Conservation (phyloP, 1,140 invertebrate species). For the Monochamus saltuarius region DNA sequence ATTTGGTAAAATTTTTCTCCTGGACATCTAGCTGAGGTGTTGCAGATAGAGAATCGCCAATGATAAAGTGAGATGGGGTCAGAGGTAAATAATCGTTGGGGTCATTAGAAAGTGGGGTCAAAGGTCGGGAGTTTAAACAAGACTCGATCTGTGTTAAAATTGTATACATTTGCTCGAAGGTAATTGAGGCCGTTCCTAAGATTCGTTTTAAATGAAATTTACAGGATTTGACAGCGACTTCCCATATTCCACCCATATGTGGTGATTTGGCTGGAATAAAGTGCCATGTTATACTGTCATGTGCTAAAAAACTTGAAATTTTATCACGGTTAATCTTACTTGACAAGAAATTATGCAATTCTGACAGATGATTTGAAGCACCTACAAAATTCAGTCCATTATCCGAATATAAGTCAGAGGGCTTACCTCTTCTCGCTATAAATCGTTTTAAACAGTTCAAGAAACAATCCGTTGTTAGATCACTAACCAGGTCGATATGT, state of each 20-base stretch:
- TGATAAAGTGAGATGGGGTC: slow-evolving; percentile 40
- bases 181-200: slow-evolving; percentile 9
- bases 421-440: slow-evolving; percentile 42
- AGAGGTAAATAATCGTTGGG: slow-evolving; percentile 23
- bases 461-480: slow-evolving; percentile 47
- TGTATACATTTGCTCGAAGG: slow-evolving; percentile 29
- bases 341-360: neutral
- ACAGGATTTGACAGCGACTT: slow-evolving; percentile 5
- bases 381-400: slow-evolving; percentile 50
- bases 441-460: slow-evolving; percentile 47
- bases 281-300: slow-evolving; percentile 35
- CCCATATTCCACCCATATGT: slow-evolving; percentile 28
- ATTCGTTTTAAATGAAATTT: slow-evolving; percentile 25
- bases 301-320: slow-evolving; percentile 1
- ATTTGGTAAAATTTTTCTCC: neutral
- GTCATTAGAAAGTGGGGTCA: slow-evolving; percentile 16
- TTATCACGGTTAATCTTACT: neutral
- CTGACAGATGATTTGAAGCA: slow-evolving; percentile 20
- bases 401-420: slow-evolving; percentile 44
- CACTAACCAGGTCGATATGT: slow-evolving; percentile 49
- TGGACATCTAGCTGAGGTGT: slow-evolving; percentile 6
- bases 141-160: slow-evolving; percentile 25
- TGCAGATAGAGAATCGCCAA: slow-evolving; percentile 29
- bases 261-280: slow-evolving; percentile 40
- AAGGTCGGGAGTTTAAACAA: slow-evolving; percentile 25